Base-by-base conservation (phyloP, 2,113 vertebrate genomes). In the Phrynosoma blainvillii region DNA sequence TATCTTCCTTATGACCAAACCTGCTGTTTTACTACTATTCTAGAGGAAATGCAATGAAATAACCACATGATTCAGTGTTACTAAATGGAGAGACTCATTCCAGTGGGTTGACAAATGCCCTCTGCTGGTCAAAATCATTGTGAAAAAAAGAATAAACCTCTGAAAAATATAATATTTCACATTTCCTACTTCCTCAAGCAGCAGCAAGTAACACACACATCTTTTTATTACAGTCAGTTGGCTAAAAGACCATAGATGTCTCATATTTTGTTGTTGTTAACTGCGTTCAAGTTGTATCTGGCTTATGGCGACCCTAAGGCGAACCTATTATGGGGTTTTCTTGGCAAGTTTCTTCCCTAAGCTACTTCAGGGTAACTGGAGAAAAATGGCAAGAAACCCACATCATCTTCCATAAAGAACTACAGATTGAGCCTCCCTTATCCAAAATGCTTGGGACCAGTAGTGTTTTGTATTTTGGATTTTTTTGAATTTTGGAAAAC, bases 81-180 rank as follows among this genome's bases (percentile, higher is more conserved):
- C 71, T 71, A 21, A n/a, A 73, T 14, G 9, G 2, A 30, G 59
- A 66, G 2, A 25, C 27, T 16, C 23, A 82, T 87, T 82, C 73
- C 42, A 52, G 11, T 54, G 42, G 23, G 81, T 14, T 84, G 42
- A 36, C 80, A 68, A 83, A 54, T 54, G 74, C 87, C 81, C 59
- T 52, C 87, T 88, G 62, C 87, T 88, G 87, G 81, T 78, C 81
- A 70, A 40, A 56, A 30, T 25, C n/a, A 66, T 18, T 42, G 1
- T 27, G 21, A 40, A 54, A 25, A 56, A 88, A 47, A 5, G 78
- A 75, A 42, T 12, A 73, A 30, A n/a, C 16, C 14, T 23, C 56
- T 74, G 23, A 40, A 74, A 74, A 47, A 77, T 70, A n/a, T 8
- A n/a, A 9, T 42, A 82, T 70, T 68, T 82, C 16, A 70, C 23